Conservation (phyloP, 2,797 vertebrate species). For the Apogon hyalosoma region DNA sequence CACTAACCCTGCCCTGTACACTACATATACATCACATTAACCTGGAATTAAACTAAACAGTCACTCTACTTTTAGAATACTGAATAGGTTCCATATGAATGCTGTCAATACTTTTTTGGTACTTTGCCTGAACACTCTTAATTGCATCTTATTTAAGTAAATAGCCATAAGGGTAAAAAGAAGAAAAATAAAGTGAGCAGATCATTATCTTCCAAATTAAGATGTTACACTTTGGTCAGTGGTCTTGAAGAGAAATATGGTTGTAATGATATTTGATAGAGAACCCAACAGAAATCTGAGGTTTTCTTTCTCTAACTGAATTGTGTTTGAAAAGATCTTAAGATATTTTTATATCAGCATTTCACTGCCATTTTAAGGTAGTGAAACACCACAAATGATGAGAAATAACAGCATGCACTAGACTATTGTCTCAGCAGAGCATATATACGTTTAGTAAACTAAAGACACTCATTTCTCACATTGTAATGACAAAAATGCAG, state of each 20-base stretch:
- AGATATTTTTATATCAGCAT: slow-evolving; percentile 23
- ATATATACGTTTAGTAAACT: slow-evolving; percentile 12
- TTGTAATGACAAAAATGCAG: slow-evolving; percentile 46
- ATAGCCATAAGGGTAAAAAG: background rate
- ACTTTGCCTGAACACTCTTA: slow-evolving; percentile 9
- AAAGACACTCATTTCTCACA: slow-evolving; percentile 28
- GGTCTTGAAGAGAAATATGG: background rate
- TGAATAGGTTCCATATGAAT: slow-evolving; percentile 50
- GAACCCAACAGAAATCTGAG: background rate
- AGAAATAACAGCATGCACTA: slow-evolving; percentile 14
- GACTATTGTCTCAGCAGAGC: slow-evolving; percentile 12
- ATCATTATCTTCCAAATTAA: background rate
- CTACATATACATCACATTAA: slow-evolving; percentile 74
- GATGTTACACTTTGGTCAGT: background rate
- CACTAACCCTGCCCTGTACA: slow-evolving; percentile 57
- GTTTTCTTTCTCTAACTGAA: slow-evolving; percentile 11
- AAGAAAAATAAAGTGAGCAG: background rate
- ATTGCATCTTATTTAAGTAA: slow-evolving; percentile 11
- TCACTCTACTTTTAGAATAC: slow-evolving; percentile 52
- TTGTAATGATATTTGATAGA: background rate
- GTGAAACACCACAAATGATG: slow-evolving; percentile 2
- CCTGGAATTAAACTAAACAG: slow-evolving; percentile 69
- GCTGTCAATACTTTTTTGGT: slow-evolving; percentile 17
- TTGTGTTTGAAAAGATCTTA: slow-evolving; percentile 7
- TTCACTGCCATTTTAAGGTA: slow-evolving; percentile 20